A percentile compares a stretch with the other conserved stretches of the same genome.
phyloP scores from a whole-genome alignment of 2,888 invertebrate species.

The Acronicta alni region DNA sequence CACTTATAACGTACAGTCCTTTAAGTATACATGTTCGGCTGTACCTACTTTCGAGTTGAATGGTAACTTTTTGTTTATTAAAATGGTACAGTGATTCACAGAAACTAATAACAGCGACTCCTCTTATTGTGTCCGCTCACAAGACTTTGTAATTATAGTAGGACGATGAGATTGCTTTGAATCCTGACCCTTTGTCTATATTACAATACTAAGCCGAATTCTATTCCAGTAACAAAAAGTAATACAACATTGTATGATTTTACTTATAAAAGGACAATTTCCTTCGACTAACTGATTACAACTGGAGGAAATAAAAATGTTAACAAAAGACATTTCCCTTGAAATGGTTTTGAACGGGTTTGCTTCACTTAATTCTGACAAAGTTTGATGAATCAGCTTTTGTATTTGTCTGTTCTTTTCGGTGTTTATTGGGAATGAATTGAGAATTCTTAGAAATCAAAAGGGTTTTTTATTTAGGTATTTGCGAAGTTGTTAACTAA shows the following conservation, averaged over 20 bases:
- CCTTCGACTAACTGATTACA: background rate
- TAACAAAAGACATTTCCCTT: background rate
- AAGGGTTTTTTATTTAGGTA: background rate
- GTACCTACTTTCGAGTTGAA: constrained; percentile 9
- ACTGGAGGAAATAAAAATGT: background rate
- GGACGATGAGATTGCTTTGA: background rate
- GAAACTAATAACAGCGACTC: background rate
- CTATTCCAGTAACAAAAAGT: background rate
- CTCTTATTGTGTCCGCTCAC: background rate
- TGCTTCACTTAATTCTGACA: constrained; percentile 12
- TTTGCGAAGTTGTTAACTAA: background rate
- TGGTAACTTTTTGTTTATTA: background rate
- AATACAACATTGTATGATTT: background rate
- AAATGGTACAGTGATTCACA: background rate
- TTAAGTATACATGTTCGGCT: constrained; percentile 12
- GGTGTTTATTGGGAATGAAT: constrained; percentile 4
- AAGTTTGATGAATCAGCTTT: background rate
- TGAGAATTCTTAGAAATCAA: background rate
- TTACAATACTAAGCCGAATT: constrained; percentile 6
- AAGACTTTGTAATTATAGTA: background rate
- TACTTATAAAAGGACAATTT: background rate
- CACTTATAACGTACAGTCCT: constrained; percentile 32
- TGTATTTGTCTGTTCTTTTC: background rate
- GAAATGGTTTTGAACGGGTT: constrained; percentile 1
- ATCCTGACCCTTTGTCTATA: constrained; percentile 17